Conservation (phyloP, 1,140 invertebrate genomes). For the Macrocentrus cingulum region DNA sequence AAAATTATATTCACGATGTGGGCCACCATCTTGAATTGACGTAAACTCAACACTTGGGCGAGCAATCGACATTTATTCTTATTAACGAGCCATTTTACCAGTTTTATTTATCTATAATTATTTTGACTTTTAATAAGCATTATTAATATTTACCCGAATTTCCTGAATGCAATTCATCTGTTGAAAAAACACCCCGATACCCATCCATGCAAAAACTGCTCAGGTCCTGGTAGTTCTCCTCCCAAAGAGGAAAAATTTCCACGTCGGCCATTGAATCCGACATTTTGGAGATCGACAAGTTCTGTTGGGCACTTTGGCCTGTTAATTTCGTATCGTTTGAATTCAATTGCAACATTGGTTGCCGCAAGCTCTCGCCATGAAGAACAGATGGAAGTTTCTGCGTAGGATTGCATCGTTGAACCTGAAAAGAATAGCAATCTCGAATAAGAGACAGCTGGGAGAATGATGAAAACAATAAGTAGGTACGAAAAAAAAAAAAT, state of each 20-base stretch:
- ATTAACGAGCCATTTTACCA: no score
- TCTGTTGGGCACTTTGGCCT: no score
- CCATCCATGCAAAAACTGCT: constrained; percentile 49
- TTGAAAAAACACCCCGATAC: constrained; percentile 49
- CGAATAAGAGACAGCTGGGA: constrained; percentile 18
- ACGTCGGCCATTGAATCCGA: constrained; percentile 26
- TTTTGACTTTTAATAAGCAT: no score
- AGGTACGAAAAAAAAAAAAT: neutral
- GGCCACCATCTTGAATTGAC: no score
- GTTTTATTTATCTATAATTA: no score
- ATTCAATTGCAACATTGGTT: constrained; percentile 30
- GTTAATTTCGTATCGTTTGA: no score
- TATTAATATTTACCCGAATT: constrained; percentile 49
- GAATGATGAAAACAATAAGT: neutral
- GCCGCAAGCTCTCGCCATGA: constrained; percentile 55
- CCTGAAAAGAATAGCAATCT: constrained; percentile 36
- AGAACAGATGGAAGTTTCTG: constrained; percentile 44
- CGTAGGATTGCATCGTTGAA: constrained; percentile 48
- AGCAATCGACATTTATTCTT: no score
- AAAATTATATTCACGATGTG: no score
- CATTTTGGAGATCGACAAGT: constrained; percentile 3
- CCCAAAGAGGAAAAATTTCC: constrained; percentile 41
- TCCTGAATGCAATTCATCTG: constrained; percentile 51
- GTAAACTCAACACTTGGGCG: no score
- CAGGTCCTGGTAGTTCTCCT: constrained; percentile 56